Evolutionary conservation across 35 echinoderm and acorn worm species (phyloP).

Genomic region (Heliocidaris erythrogramma): DNA sequence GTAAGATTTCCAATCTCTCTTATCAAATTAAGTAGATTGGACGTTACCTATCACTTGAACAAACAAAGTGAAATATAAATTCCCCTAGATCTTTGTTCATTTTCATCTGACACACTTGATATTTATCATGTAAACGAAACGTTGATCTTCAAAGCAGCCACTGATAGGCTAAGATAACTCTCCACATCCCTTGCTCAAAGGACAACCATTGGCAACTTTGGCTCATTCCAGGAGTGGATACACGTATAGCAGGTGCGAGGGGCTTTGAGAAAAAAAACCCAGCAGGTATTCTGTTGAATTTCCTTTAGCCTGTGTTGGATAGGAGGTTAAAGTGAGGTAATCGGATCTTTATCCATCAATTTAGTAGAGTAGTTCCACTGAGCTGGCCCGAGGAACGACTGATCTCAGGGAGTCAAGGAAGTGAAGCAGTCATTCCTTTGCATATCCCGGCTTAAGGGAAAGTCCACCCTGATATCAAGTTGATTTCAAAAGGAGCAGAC

Average conservation of each 20-base stretch:
- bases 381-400: neutral
- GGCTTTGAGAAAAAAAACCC: neutral
- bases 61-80: neutral
- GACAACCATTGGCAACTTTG: neutral
- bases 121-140: neutral
- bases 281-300: neutral
- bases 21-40: neutral
- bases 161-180: neutral
- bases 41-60: neutral
- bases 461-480: too few species aligned
- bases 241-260: neutral
- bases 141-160: neutral
- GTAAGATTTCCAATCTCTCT: neutral
- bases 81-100: neutral
- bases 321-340: constrained; percentile 5
- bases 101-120: neutral
- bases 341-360: constrained; percentile 2
- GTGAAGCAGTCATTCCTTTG: neutral
- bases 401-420: neutral
- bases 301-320: neutral
- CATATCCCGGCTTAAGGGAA: neutral
- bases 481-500: too few species aligned
- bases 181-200: neutral
- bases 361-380: neutral
- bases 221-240: neutral